Evolutionary conservation across 2,888 invertebrate genomes (phyloP), one percentile per base, ranked within the genome.

Genomic region (Slavum lentiscoides): DNA sequence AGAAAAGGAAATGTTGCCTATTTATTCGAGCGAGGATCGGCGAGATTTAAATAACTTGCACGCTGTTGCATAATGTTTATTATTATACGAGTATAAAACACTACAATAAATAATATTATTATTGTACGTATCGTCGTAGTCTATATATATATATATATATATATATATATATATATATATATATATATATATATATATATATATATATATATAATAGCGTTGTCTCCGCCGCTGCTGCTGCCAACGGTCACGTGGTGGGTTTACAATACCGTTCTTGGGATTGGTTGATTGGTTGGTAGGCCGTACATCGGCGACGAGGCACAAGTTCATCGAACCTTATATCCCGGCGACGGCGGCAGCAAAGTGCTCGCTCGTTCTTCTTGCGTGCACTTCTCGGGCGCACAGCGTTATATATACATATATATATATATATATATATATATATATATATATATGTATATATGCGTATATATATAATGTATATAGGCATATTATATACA

Each of bases 241-340:
- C 55, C n/a, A 30, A 13, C 43, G 66, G 59, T 61, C 49, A 67
- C 66, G 30, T 23, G 81, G 67, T 82, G 76, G 77, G 77, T 66
- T 70, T 66, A 82, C 59, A 80, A 77, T 72, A 82, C 66, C 67
- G 82, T 70, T 80, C 80, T 82, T 82, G 81, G 81, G 81, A 69
- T 69, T 19, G 69, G 72, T 59, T 59, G 59, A 21, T 43, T 11
- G 62, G 39, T 23, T 21, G 70, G 55, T 43, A 9, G 59, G 30
- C 53, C 49, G 49, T 49, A 49, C 49, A 49, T 1, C 49, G 49
- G 11, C 49, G 49, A 49, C 23, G 13, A 9, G 23, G 19, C 68
- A 4, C 21, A 23, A n/a, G 75, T 76, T 76, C 75, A 55, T 68
- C 75, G 75, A 76, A 76, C 75, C 67, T 66, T 6, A 8, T 7